Percentiles rank a stretch among this genome's conserved stretches.
These are phyloP conservation scores for Thelaira solivaga DNA, from an alignment of 2,888 invertebrate species.

Conservation along the genomic window DNA sequence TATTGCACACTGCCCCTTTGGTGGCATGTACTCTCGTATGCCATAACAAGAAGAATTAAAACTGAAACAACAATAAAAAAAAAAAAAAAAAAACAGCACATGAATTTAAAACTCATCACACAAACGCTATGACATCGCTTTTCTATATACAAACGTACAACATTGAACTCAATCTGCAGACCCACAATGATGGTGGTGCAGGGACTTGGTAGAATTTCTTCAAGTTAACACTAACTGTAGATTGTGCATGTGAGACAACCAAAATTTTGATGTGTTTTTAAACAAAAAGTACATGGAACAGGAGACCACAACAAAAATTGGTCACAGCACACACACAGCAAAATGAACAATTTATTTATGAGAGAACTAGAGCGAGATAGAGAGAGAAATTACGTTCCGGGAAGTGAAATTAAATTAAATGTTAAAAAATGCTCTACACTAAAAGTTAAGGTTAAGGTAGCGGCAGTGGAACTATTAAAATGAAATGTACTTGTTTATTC, in stretches of 20 bases:
- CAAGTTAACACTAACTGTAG: too few species aligned
- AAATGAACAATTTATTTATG: slow-evolving; percentile 1
- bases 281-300: neutral
- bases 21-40: neutral
- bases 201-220: neutral
- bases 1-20: neutral
- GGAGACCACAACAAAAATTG: slow-evolving; percentile 13
- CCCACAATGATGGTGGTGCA: neutral
- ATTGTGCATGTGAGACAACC: slow-evolving; percentile 6
- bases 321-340: neutral
- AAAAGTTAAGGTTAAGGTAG: too few species aligned
- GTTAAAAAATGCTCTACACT: neutral
- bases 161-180: too few species aligned
- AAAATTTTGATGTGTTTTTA: neutral
- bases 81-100: neutral
- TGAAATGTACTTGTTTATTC: too few species aligned
- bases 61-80: neutral
- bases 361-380: too few species aligned
- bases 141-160: too few species aligned
- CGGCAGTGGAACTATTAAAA: too few species aligned
- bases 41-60: neutral
- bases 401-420: neutral
- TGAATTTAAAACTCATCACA: neutral
- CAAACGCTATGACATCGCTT: neutral
- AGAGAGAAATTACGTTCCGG: too few species aligned